These are phyloP conservation scores for Rousettus leschenaultii DNA, from an alignment of 2,113 vertebrate genomes.

Conservation along the genomic window DNA sequence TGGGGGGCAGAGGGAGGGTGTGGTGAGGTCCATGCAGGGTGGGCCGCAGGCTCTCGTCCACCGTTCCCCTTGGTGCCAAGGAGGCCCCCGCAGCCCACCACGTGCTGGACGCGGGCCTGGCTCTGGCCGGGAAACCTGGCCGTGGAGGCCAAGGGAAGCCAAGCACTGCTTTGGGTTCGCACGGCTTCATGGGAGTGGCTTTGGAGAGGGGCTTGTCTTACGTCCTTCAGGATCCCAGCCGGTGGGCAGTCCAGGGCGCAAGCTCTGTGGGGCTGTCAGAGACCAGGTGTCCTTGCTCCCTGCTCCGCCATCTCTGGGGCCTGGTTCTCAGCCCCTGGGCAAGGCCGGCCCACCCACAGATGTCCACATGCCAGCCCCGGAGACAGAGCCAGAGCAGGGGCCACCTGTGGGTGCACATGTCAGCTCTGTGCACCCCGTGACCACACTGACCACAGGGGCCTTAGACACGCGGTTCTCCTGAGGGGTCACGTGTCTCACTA, in stretches of 20 bases:
- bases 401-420: accelerated
- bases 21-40: neutral
- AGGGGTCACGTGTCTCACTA: neutral
- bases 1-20: accelerated
- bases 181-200: too few species aligned
- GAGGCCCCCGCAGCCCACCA: neutral
- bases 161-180: too few species aligned
- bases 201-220: neutral
- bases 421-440: neutral
- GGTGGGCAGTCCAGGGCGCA: accelerated
- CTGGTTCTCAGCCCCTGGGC: accelerated
- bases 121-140: neutral
- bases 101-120: neutral
- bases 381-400: accelerated
- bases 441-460: neutral
- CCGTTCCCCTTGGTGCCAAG: accelerated
- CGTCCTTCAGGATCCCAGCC: too few species aligned
- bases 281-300: neutral
- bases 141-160: neutral
- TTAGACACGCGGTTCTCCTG: accelerated
- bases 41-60: too few species aligned
- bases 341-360: too few species aligned
- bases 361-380: accelerated
- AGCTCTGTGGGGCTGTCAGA: neutral
- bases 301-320: neutral